Evolutionary conservation across 1,140 invertebrate species (phyloP), one percentile per base, ranked within the genome.

Genomic region (Anastrepha ludens): DNA sequence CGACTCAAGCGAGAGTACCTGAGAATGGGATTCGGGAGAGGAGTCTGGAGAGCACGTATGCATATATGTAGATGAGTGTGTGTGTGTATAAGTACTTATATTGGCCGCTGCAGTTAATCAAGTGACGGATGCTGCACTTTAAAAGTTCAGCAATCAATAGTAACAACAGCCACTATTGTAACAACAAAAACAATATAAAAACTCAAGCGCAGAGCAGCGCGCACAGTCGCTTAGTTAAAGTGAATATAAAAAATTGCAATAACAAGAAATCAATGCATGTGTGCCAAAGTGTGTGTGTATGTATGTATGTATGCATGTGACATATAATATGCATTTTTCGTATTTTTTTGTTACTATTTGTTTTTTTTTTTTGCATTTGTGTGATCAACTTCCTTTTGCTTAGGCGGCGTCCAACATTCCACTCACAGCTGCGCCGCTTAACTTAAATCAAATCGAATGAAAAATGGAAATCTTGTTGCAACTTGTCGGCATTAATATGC

Each of bases 401-500:
- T 1, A 74, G 70, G 17, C 74, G 15, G 1, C 0, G 11, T 2
- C 65, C 29, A 2, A 64, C 6, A 62, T 62, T 62, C 60, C 60
- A 13, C 1, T 13, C 9, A 17, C 60, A 62, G 60, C 60, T 62
- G 60, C 60, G 15, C 9, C 60, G 60, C 60, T 15, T 1, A 62
- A 62, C 60, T 15, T 17, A 62, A 62, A 62, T 62, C 13, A 17
- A 62, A 62, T 9, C 8, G 13, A 62, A 62, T 62, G 29, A 81
- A 81, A 81, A 81, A 81, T 81, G 74, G 47, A 81, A 81, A 58
- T 20, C n/a, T 50, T 81, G 6, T 81, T 29, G 47, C 74, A 58
- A 81, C 74, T 81, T 81, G 50, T 81, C 47, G 74, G 47, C 47
- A 58, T 81, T 81, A 81, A 81, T 81, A 81, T 81, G 44, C 74